A percentile compares a stretch with the other conserved stretches of the same genome.
Evolutionary conservation across 1,140 invertebrate genomes (phyloP).

Genomic region (Linepithema humile): DNA sequence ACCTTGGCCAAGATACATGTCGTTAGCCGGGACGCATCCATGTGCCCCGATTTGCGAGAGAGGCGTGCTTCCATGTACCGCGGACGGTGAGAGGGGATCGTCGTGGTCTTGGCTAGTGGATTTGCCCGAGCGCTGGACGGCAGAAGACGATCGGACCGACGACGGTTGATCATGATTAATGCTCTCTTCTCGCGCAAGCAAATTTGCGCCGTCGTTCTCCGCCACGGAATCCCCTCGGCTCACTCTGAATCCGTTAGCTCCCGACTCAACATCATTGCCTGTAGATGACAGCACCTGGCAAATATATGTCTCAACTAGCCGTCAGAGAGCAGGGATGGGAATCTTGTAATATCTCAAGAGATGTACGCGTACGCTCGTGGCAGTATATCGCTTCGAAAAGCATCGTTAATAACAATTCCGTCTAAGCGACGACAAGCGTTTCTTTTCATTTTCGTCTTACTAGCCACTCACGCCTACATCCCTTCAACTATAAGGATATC

Average conservation of each 20-base stretch:
- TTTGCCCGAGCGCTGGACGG: slow-evolving; percentile 80
- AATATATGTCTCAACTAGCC: slow-evolving; percentile 85
- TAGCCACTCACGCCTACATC: slow-evolving; percentile 73
- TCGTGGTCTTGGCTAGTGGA: slow-evolving; percentile 81
- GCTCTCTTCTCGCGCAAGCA: slow-evolving; percentile 66
- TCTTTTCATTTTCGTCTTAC: neutral
- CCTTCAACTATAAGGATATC: slow-evolving; percentile 78
- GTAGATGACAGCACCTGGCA: slow-evolving; percentile 87
- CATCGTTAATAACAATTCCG: neutral
- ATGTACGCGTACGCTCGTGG: slow-evolving; percentile 73
- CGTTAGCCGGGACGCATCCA: slow-evolving; percentile 82
- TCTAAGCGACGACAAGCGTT: neutral
- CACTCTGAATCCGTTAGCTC: slow-evolving; percentile 85
- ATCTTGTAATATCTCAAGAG: slow-evolving; percentile 81
- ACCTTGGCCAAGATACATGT: slow-evolving; percentile 85
- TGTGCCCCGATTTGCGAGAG: slow-evolving; percentile 93
- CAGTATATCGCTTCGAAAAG: neutral
- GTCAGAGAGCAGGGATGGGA: slow-evolving; percentile 84
- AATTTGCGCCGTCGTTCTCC: slow-evolving; percentile 76
- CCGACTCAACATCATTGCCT: slow-evolving; percentile 86
- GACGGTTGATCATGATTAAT: slow-evolving; percentile 80
- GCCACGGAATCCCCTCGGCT: slow-evolving; percentile 81
- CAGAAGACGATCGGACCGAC: slow-evolving; percentile 85
- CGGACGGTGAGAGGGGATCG: slow-evolving; percentile 82
- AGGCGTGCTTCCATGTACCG: slow-evolving; percentile 92